phyloP scores from a whole-genome alignment of 2,888 invertebrate genomes.

The Polylopha cassiicola region DNA sequence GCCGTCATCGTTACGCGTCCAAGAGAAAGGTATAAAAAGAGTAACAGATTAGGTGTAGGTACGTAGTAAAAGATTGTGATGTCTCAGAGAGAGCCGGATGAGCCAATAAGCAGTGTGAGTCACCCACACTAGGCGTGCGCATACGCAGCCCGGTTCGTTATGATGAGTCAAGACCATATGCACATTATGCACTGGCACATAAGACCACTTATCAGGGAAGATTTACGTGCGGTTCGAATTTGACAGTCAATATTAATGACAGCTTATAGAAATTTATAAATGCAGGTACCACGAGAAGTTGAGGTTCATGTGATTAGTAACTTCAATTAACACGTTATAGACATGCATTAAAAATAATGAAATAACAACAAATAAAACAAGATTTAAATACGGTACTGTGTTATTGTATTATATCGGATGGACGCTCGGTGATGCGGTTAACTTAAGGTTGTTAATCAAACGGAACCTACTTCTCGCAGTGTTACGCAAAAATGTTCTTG shows the following conservation, averaged over 20 bases:
- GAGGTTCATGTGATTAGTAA: too few relatives aligned
- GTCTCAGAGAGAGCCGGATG: conserved; percentile 66
- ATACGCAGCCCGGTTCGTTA: conserved; percentile 42
- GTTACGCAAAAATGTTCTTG: conserved; percentile 64
- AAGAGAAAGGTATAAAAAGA: conserved; percentile 14
- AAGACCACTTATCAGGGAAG: too few relatives aligned
- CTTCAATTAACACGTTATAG: too few relatives aligned
- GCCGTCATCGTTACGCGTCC: too few relatives aligned
- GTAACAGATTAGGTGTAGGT: conserved; percentile 10
- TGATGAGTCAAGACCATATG: too few relatives aligned
- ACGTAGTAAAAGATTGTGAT: conserved; percentile 55
- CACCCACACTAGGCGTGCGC: conserved; percentile 46
- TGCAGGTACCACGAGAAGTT: too few relatives aligned
- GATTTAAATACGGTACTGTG: conserved; percentile 12
- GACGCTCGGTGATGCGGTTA: conserved; percentile 9
- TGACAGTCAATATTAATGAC: too few relatives aligned
- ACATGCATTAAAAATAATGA: too few relatives aligned
- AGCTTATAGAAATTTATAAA: too few relatives aligned
- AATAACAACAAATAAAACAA: too few relatives aligned
- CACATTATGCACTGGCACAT: too few relatives aligned
- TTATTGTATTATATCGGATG: conserved; percentile 16
- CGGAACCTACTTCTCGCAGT: conserved; percentile 44
- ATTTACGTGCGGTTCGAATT: too few relatives aligned
- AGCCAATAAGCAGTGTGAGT: conserved; percentile 67
- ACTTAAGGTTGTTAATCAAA: conserved; percentile 42